Conservation (phyloP, 2,888 invertebrate species). For the Abrostola tripartita region DNA sequence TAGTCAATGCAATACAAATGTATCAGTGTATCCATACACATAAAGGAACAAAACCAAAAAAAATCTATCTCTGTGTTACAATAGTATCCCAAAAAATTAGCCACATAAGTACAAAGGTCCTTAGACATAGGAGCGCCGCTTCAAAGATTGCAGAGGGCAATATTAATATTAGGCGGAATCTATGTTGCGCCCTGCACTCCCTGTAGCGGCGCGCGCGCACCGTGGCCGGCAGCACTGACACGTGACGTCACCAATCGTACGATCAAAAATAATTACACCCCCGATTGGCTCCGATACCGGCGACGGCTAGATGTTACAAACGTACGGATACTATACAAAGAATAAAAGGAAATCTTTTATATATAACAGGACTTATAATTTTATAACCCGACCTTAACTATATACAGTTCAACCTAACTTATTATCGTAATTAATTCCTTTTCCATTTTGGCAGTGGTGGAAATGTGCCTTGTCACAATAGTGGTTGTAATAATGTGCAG, state of each 20-base stretch:
- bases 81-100: constrained; percentile 82
- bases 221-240: constrained; percentile 52
- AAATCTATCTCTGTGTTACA: constrained; percentile 76
- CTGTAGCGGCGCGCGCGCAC: constrained; percentile 75
- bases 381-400: constrained; percentile 80
- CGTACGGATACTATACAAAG: constrained; percentile 83
- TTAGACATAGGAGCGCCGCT: constrained; percentile 75
- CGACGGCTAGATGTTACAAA: constrained; percentile 77
- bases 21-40: constrained; percentile 86
- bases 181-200: constrained; percentile 83
- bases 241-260: constrained; percentile 43
- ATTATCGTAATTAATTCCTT: constrained; percentile 71
- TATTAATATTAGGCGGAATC: constrained; percentile 87
- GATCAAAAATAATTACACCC: constrained; percentile 57
- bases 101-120: constrained; percentile 83
- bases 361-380: constrained; percentile 86
- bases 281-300: constrained; percentile 59
- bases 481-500: constrained; percentile 66
- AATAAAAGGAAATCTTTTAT: constrained; percentile 84
- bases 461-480: constrained; percentile 88
- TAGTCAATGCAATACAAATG: constrained; percentile 61
- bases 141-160: constrained; percentile 85
- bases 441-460: constrained; percentile 87
- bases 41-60: constrained; percentile 89
- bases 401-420: constrained; percentile 76